Base-by-base conservation (phyloP, 1,140 invertebrate genomes). In the Lethocerus indicus region DNA sequence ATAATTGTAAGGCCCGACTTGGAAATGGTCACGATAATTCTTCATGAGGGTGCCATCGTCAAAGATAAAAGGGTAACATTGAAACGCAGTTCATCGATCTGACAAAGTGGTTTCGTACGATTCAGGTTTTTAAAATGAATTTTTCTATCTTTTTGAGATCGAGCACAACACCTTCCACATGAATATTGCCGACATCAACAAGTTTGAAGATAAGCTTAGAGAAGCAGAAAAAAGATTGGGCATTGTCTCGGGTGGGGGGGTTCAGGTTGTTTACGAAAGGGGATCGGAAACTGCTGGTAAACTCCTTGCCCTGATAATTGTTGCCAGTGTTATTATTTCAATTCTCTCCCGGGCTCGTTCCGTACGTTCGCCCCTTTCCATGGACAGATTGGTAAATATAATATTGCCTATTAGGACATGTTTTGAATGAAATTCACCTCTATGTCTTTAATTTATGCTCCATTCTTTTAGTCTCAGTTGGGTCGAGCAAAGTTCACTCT, bases 401-500 rank as follows among this genome's bases (percentile, higher is more conserved):
- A 12, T 16, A 13, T 4, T 47, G 20, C 20, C 12, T 41, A 41
- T 9, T n/a, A 41, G 13, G 12, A 13, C 21, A 5, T 24, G 3
- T 42, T 42, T 7, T 3, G n/a, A 42, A 20, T 12, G 4, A n/a
- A 4, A 42, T 42, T 42, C 1, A 24, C n/a, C 3, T 42, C 7
- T 23, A 12, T 21, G 23, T 14, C 26, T 42, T 42, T 24, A 39
- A 7, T 39, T 39, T 39, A 18, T 18, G 18, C 6, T 27, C 23
- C n/a, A 28, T 44, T 44, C n/a, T n/a, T 70, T 55, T 57, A 82
- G 80, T 78, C 70, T 26, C 81, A 85, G 66, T 69, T 92, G 61
- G 77, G 77, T 1, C 71, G 85, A 53, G 88, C 90, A 1, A 91
- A 92, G 65, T 94, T 89, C 57, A 95, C 90, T 1, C 67, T 96